These are phyloP conservation scores for Lingula anatina DNA, from an alignment of 2,888 invertebrate genomes.

Conservation along the genomic window DNA sequence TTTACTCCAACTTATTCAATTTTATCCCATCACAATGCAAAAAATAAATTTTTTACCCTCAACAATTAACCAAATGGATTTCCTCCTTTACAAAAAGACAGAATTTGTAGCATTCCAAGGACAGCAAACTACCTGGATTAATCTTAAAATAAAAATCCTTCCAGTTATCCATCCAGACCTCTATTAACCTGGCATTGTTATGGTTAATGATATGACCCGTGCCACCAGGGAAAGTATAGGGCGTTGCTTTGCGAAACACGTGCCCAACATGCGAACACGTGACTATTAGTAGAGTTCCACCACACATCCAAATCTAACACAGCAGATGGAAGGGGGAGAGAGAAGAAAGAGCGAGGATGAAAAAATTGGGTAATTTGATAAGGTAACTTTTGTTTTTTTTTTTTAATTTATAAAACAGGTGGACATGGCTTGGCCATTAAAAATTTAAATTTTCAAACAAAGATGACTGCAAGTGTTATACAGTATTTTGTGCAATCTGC, in stretches of 20 bases:
- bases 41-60: not conserved
- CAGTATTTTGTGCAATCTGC: too few species aligned
- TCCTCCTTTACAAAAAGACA: too few species aligned
- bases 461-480: too few species aligned
- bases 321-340: not conserved
- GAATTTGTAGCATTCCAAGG: too few species aligned
- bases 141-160: slow-evolving; percentile 57
- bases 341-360: slow-evolving; percentile 53
- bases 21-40: not conserved
- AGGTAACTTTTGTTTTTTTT: slow-evolving; percentile 1
- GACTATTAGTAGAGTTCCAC: slow-evolving; percentile 25
- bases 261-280: slow-evolving; percentile 34
- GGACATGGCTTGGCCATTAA: too few species aligned
- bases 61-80: too few species aligned
- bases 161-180: slow-evolving; percentile 99
- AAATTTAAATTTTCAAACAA: too few species aligned
- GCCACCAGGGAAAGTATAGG: slow-evolving; percentile 96
- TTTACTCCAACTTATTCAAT: not conserved
- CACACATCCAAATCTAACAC: slow-evolving; percentile 32
- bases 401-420: too few species aligned
- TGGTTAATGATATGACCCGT: slow-evolving; percentile 79
- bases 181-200: slow-evolving; percentile 94
- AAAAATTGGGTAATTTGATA: slow-evolving; percentile 77
- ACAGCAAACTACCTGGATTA: slow-evolving; percentile 27
- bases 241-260: slow-evolving; percentile 60